Evolutionary conservation across 2,888 invertebrate genomes (phyloP).

Genomic region (Adela reaumurella): DNA sequence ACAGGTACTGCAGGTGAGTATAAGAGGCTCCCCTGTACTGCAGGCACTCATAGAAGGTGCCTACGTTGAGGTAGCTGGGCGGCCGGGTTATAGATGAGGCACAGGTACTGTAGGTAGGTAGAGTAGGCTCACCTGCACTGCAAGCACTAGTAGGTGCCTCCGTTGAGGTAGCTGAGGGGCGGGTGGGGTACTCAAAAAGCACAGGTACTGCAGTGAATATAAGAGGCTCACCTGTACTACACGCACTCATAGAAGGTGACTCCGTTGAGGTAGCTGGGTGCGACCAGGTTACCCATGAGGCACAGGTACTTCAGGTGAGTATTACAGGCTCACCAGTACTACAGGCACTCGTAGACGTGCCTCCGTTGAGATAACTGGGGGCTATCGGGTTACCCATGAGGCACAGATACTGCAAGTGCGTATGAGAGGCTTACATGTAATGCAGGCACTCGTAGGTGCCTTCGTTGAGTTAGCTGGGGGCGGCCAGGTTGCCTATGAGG

Average conservation of each 20-base stretch:
- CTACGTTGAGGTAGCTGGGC: conserved; percentile 75
- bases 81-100: conserved; percentile 82
- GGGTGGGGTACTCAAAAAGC: conserved; percentile 82
- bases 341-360: conserved; percentile 73
- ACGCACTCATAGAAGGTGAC: conserved; percentile 73
- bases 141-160: conserved; percentile 73
- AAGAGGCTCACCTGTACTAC: no score
- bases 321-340: no score
- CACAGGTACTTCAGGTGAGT: no score
- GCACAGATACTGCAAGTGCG: no score
- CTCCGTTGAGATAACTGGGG: no score
- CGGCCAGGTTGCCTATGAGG: conserved; percentile 82
- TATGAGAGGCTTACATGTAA: conserved; percentile 72
- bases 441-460: conserved; percentile 73
- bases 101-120: conserved; percentile 69
- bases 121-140: conserved; percentile 75
- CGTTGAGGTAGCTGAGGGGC: conserved; percentile 73
- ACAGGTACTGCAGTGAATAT: conserved; percentile 71
- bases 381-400: no score
- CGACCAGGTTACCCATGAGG: no score
- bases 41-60: conserved; percentile 70
- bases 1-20: conserved; percentile 70
- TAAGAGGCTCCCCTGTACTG: conserved; percentile 75
- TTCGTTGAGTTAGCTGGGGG: conserved; percentile 73
- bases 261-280: no score